Base-by-base conservation (phyloP, 2,888 invertebrate species). In the Phragmatobia fuliginosa region DNA sequence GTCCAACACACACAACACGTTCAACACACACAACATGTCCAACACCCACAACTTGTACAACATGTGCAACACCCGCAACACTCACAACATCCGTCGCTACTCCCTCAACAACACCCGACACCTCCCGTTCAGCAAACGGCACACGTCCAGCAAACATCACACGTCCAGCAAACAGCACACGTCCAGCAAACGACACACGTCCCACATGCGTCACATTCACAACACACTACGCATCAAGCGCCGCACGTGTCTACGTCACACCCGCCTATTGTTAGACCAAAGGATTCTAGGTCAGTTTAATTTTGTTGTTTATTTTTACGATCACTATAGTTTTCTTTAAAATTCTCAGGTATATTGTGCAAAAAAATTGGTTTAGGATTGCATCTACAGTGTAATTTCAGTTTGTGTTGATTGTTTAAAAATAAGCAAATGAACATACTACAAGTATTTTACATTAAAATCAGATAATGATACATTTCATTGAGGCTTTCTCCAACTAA, bases 261-360 rank as follows among this genome's bases (percentile, higher is more conserved):
- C 31, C 68, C 70, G 65, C 38, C 81, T 36, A 65, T 72, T 49
- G 62, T 62, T 2, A 81, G 93, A 36, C 84, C 90, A 16, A 94
- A 94, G 79, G 94, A 94, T 76, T 90, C 92, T 10, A 92, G 94
- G 94, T 94, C 70, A 74, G 65, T 68, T 8, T 32, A 25, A 33
- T 31, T 61, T 32, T 4, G 25, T 28, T 45, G 45, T 63, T 2
- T 45, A 28, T 18, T 0, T 28, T 1, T 45, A 25, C n/a, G n/a
- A n/a, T n/a, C n/a, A n/a, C n/a, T 63, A n/a, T 52, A n/a, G 14
- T 6, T 52, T 25, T 6, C 2, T 4, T n/a, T 49, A 8, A 11
- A 49, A 49, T 49, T n/a, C 25, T 10, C 49, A 25, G 10, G 8
- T n/a, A n/a, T 49, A 4, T 0, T 21, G 21, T 49, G 3, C 6